phyloP scores from a whole-genome alignment of 2,888 invertebrate species.

The Globia sparganii region DNA sequence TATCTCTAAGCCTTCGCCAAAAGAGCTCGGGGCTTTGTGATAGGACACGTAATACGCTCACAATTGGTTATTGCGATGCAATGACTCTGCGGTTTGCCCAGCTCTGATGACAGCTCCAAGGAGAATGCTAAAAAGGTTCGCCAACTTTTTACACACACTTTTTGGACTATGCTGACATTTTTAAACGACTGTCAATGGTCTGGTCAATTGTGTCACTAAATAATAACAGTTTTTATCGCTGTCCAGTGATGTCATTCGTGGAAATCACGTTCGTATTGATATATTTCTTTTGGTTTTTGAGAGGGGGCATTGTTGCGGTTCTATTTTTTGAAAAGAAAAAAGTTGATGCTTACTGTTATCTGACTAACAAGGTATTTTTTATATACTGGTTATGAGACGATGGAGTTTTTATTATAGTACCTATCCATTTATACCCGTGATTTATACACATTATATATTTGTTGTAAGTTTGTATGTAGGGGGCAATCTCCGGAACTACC shows the following conservation, averaged over 20 bases:
- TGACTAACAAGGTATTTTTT: constrained; percentile 27
- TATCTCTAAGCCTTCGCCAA: constrained; percentile 66
- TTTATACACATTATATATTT: too few species aligned
- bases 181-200: constrained; percentile 53
- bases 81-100: constrained; percentile 88
- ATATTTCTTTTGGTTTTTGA: constrained; percentile 23
- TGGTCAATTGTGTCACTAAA: constrained; percentile 45
- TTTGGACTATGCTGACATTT: constrained; percentile 54
- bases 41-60: constrained; percentile 89
- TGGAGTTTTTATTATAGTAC: neutral
- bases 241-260: constrained; percentile 36
- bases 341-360: neutral
- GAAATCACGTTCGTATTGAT: constrained; percentile 41
- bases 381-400: neutral
- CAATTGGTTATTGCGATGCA: constrained; percentile 91
- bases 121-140: constrained; percentile 81
- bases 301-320: constrained; percentile 20
- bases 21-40: constrained; percentile 86
- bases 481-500: too few species aligned
- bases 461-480: too few species aligned
- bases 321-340: constrained; percentile 7
- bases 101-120: constrained; percentile 78
- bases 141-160: constrained; percentile 66
- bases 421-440: too few species aligned
- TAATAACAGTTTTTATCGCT: constrained; percentile 38